phyloP scores from a whole-genome alignment of 2,797 vertebrate species.

The Xyrichtys novacula region DNA sequence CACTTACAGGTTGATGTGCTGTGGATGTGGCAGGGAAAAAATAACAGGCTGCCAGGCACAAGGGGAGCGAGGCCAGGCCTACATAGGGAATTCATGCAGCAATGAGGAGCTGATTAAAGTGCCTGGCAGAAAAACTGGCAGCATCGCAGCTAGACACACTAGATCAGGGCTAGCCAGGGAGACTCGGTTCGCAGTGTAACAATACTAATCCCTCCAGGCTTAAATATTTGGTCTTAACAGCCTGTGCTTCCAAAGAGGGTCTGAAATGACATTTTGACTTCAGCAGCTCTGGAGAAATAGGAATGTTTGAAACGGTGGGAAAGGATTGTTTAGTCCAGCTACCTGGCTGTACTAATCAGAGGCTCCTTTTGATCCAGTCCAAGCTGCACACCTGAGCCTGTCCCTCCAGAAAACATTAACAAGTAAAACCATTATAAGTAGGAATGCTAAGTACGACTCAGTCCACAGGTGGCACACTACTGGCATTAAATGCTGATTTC shows the following conservation, averaged over 20 bases:
- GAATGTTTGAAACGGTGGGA: conserved; percentile 22
- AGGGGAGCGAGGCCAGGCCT: conserved; percentile 64
- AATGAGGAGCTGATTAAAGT: conserved; percentile 78
- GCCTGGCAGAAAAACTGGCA: conserved; percentile 67
- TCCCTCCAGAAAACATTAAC: conserved; percentile 25
- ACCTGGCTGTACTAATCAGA: conserved; percentile 31
- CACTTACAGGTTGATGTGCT: conserved; percentile 80
- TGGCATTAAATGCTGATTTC: background rate
- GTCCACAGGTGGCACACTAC: background rate
- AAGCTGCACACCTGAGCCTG: conserved; percentile 11
- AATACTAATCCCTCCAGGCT: conserved; percentile 63
- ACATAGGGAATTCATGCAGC: conserved; percentile 71
- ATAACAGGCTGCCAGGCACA: conserved; percentile 69
- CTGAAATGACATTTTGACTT: conserved; percentile 53
- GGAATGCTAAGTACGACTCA: background rate
- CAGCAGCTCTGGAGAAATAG: conserved; percentile 14
- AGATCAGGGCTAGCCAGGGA: conserved; percentile 63
- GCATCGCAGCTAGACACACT: conserved; percentile 55
- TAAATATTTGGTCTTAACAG: conserved; percentile 50
- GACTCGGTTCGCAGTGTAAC: conserved; percentile 56
- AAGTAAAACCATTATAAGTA: conserved; percentile 19
- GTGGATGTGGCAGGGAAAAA: conserved; percentile 65
- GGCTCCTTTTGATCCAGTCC: background rate
- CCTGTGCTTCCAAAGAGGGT: conserved; percentile 16
- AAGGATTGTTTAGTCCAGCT: conserved; percentile 25